These are phyloP conservation scores for Arenaria interpres DNA, from an alignment of 2,113 vertebrate genomes.

Conservation along the genomic window DNA sequence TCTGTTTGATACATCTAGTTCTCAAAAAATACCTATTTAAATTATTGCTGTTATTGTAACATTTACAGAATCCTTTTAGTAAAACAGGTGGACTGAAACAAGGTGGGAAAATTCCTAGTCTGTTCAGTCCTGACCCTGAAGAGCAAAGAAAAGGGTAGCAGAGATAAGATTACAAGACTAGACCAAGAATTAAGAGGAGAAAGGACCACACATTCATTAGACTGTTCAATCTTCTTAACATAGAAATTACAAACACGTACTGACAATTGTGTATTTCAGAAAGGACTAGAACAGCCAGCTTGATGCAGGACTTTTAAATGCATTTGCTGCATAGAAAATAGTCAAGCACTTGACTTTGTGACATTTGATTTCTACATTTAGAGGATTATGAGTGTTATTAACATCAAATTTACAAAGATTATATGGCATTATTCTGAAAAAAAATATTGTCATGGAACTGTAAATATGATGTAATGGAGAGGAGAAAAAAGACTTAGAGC, in stretches of 20 bases:
- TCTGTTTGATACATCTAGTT: neutral
- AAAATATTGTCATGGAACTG: constrained; percentile 19
- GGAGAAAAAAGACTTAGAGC: constrained; percentile 6
- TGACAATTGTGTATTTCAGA: neutral
- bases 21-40: neutral
- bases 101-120: neutral
- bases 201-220: neutral
- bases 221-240: neutral
- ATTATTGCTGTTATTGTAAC: neutral
- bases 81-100: neutral
- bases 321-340: constrained; percentile 6
- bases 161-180: neutral
- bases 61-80: neutral
- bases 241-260: neutral
- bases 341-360: neutral
- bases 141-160: neutral
- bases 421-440: constrained; percentile 30
- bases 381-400: constrained; percentile 44
- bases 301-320: neutral
- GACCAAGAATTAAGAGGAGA: neutral
- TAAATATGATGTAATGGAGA: constrained; percentile 54
- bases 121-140: neutral
- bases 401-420: constrained; percentile 44
- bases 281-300: neutral
- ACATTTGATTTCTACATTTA: neutral